phyloP scores from a whole-genome alignment of 2,888 invertebrate species.

The Morinoia aosen region DNA sequence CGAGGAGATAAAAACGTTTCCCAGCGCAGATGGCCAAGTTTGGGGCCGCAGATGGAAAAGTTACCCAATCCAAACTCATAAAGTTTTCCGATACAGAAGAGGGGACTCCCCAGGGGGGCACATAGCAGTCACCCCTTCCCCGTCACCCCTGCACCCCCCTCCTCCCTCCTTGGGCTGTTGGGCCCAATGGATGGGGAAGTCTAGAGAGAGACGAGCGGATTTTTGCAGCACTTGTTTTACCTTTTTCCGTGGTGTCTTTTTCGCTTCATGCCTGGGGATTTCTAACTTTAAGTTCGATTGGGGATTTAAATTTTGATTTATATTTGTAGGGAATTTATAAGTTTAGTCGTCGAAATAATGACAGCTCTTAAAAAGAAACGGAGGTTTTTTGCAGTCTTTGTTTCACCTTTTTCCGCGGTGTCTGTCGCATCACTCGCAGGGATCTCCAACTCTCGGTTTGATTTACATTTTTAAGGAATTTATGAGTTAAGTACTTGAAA shows the following conservation, averaged over 20 bases:
- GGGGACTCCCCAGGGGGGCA: neutral
- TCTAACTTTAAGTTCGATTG: neutral
- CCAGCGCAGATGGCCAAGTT: neutral
- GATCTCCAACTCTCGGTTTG: no score
- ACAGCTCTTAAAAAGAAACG: no score
- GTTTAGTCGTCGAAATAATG: no score
- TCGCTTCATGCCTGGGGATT: neutral
- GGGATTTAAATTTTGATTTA: no score
- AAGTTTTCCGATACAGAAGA: conserved; percentile 12
- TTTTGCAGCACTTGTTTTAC: neutral
- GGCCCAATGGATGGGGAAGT: neutral
- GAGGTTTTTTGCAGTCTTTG: no score
- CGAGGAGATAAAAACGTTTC: neutral
- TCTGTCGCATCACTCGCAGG: no score
- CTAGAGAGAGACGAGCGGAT: neutral
- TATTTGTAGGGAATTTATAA: no score
- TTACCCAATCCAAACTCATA: neutral
- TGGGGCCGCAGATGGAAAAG: neutral
- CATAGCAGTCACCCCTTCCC: neutral
- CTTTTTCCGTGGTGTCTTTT: neutral
- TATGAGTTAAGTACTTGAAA: no score
- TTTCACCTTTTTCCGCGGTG: no score
- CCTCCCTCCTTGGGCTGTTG: neutral
- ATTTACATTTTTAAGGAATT: no score
- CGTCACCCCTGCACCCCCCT: no score